phyloP scores from a whole-genome alignment of 2,113 vertebrate species.

The Atherinomorus stipes region DNA sequence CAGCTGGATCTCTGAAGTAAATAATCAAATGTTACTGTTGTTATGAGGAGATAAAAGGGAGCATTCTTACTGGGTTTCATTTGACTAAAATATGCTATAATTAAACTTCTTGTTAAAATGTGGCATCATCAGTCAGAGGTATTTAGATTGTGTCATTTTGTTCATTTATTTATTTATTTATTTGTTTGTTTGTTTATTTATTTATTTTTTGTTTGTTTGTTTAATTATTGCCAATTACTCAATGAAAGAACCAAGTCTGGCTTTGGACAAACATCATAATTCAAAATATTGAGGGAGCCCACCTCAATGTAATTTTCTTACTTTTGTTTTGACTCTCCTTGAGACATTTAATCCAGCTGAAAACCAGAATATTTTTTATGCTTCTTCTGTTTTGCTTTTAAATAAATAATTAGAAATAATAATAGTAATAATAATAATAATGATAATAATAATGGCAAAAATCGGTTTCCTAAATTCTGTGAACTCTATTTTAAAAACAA shows the following conservation, averaged over 20 bases:
- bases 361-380: background rate
- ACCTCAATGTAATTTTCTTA: constrained; percentile 1
- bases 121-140: background rate
- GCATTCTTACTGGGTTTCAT: accelerated
- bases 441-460: too few species aligned
- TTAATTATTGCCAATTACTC: background rate
- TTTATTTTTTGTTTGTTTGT: too few species aligned
- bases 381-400: background rate
- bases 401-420: too few species aligned
- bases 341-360: background rate
- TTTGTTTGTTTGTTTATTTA: too few species aligned
- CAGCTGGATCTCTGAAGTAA: constrained; percentile 15
- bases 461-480: too few species aligned
- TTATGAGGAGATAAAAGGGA: constrained; percentile 4
- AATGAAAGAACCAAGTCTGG: background rate
- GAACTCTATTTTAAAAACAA: too few species aligned
- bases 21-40: constrained; percentile 18
- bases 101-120: background rate
- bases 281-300: background rate
- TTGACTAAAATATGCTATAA: background rate
- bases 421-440: too few species aligned
- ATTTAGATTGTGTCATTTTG: too few species aligned
- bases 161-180: too few species aligned
- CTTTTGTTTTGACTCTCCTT: constrained; percentile 3
- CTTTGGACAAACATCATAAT: background rate